Conservation (phyloP, 2,888 invertebrate species). For the Macroteleia sp. region DNA sequence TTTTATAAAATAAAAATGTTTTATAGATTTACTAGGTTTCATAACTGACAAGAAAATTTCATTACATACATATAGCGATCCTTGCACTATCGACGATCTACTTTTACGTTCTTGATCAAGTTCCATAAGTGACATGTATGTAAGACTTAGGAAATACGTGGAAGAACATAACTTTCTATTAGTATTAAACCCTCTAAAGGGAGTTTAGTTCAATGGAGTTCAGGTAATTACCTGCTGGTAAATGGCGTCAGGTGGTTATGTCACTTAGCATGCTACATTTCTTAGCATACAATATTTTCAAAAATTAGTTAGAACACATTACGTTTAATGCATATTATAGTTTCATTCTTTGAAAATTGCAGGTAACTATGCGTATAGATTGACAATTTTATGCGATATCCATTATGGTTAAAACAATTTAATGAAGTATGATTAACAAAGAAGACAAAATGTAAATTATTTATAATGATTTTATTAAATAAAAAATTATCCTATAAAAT, state of each 20-base stretch:
- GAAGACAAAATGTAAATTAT: no score
- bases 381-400: no score
- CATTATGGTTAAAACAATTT: no score
- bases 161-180: constrained; percentile 33
- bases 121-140: constrained; percentile 2
- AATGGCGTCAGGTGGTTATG: constrained; percentile 76
- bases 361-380: no score
- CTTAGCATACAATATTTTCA: constrained; percentile 11
- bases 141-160: constrained; percentile 23
- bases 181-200: constrained; percentile 49
- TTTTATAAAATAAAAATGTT: no score
- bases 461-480: no score
- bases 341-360: no score
- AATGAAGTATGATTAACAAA: no score
- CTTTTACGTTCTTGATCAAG: constrained; percentile 21
- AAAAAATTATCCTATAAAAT: no score
- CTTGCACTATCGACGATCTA: constrained; percentile 5
- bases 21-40: no score
- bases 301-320: constrained; percentile 15
- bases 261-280: constrained; percentile 62
- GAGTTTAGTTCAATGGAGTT: constrained; percentile 72
- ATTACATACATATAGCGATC: neutral
- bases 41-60: no score
- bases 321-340: no score
- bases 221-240: constrained; percentile 77